phyloP scores from a whole-genome alignment of 2,113 vertebrate genomes.

The Heteronetta atricapilla region DNA sequence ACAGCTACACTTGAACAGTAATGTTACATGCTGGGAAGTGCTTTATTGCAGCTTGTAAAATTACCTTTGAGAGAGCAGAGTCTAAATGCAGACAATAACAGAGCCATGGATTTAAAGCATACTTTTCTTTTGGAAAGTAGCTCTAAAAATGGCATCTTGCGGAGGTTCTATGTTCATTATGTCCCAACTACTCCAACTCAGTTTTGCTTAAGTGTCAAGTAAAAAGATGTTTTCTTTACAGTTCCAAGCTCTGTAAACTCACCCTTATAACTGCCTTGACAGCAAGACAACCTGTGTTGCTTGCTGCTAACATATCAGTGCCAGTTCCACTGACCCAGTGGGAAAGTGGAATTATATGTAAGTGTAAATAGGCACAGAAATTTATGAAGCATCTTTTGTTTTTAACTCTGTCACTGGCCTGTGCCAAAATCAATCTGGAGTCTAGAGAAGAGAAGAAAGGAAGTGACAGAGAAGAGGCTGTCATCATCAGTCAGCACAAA shows the following conservation, averaged over 20 bases:
- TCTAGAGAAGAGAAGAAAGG: not conserved
- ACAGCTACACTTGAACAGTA: conserved; percentile 52
- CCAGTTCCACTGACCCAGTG: conserved; percentile 20
- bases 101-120: conserved; percentile 28
- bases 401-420: conserved; percentile 12
- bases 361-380: conserved; percentile 18
- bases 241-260: conserved; percentile 19
- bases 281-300: conserved; percentile 13
- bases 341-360: not conserved
- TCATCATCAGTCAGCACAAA: conserved; percentile 24
- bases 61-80: conserved; percentile 46
- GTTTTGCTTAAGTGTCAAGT: conserved; percentile 20
- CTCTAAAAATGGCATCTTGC: conserved; percentile 45
- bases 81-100: conserved; percentile 54
- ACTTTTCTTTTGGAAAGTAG: conserved; percentile 47
- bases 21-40: conserved; percentile 60
- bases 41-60: conserved; percentile 61
- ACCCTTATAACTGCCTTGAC: conserved; percentile 12
- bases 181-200: not conserved
- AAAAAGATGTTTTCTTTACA: conserved; percentile 32
- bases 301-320: conserved; percentile 2
- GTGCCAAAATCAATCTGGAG: conserved; percentile 14
- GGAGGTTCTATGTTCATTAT: not conserved
- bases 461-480: conserved; percentile 1
- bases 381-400: conserved; percentile 27